Conservation (phyloP, 1,140 invertebrate genomes). For the Lucilia cuprina region DNA sequence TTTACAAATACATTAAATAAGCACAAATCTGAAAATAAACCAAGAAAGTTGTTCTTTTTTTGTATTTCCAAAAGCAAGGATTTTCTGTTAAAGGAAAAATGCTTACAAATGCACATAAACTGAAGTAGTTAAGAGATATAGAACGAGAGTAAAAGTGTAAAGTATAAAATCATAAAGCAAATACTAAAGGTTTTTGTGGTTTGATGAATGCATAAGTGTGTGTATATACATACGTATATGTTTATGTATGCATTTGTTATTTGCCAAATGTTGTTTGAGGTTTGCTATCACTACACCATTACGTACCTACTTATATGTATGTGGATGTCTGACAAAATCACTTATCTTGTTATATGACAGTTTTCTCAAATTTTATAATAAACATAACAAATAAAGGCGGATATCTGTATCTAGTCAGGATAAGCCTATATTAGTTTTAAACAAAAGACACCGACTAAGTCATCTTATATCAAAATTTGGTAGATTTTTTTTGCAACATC, state of each 20-base stretch:
- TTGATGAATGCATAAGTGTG: not conserved
- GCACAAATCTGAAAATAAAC: not conserved
- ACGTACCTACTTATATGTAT: not conserved
- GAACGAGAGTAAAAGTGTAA: not conserved
- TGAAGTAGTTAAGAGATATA: not conserved
- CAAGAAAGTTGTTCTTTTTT: not conserved
- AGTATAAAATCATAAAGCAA: conserved; percentile 3
- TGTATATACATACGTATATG: not conserved
- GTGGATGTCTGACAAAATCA: not conserved
- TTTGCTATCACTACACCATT: not conserved
- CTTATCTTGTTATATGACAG: no score
- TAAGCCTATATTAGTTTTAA: no score
- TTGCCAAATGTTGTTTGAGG: not conserved
- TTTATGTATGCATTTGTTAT: not conserved
- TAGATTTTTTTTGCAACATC: no score
- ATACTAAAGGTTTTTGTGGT: not conserved
- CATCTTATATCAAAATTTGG: no score
- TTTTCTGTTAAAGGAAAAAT: not conserved
- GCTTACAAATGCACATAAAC: not conserved
- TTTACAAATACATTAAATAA: not conserved
- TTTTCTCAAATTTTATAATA: no score
- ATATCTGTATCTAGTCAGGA: no score
- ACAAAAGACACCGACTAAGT: no score
- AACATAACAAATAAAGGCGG: no score
- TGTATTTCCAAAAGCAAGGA: not conserved